These are phyloP conservation scores for Nematostella vectensis DNA, from an alignment of 92 coral and sea anemone genomes.

Conservation along the genomic window DNA sequence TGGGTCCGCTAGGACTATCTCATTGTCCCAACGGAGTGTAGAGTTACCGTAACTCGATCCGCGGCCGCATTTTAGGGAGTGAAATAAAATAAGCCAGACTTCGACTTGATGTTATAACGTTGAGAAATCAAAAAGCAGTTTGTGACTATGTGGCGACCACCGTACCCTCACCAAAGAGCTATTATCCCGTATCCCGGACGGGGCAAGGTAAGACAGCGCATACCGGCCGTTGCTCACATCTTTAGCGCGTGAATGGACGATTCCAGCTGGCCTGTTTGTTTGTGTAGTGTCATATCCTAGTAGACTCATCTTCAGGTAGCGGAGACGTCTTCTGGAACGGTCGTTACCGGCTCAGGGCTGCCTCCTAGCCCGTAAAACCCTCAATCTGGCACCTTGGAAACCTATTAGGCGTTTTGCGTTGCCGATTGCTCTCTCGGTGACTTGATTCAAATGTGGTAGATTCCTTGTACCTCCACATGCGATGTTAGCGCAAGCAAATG, in stretches of 20 bases:
- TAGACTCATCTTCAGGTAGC: constrained; percentile 13
- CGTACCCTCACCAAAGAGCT: constrained; percentile 77
- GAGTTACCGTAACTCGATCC: not conserved
- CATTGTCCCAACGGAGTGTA: constrained; percentile 10
- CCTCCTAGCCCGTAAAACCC: not conserved
- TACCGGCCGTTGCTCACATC: constrained; percentile 5
- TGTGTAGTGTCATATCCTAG: constrained; percentile 28
- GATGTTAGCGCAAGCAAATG: constrained; percentile 68
- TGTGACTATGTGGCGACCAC: constrained; percentile 75
- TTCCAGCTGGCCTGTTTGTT: constrained; percentile 25
- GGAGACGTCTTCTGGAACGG: constrained; percentile 15
- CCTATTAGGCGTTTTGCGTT: not conserved
- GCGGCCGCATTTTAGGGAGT: constrained; percentile 25
- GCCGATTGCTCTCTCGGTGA: not conserved
- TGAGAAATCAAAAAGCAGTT: constrained; percentile 13
- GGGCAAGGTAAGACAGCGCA: constrained; percentile 54
- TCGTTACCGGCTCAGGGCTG: not conserved
- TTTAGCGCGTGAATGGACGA: not conserved
- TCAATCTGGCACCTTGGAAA: not conserved
- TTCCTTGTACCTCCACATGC: constrained; percentile 80
- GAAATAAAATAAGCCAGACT: constrained; percentile 86
- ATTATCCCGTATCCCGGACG: constrained; percentile 68
- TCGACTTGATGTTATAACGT: constrained; percentile 44
- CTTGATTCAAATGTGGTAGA: too few relatives aligned
- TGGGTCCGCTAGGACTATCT: constrained; percentile 21